A percentile compares a stretch with the other conserved stretches of the same genome.
Conservation (phyloP, 2,113 vertebrate genomes). For the Dromiciops gliroides region DNA sequence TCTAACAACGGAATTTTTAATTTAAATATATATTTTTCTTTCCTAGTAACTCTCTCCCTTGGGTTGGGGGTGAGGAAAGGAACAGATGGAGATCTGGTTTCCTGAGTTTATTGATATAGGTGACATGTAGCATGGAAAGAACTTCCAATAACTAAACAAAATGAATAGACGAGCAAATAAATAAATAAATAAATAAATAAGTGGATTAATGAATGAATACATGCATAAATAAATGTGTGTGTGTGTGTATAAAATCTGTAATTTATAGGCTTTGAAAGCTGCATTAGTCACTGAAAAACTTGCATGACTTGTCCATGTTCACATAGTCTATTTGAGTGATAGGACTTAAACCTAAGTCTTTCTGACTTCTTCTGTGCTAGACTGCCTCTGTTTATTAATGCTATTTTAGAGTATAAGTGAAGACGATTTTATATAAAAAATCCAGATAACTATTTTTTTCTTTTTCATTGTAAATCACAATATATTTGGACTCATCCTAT, state of each 20-base stretch:
- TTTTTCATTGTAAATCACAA: background rate
- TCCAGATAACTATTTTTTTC: background rate
- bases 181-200: too few relatives aligned
- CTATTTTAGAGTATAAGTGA: too few relatives aligned
- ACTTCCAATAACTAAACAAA: too few relatives aligned
- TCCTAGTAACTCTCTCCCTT: background rate
- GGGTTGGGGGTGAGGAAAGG: too few relatives aligned
- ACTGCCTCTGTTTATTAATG: background rate
- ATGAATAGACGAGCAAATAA: too few relatives aligned
- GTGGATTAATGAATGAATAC: too few relatives aligned
- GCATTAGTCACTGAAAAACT: background rate
- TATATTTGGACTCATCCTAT: background rate
- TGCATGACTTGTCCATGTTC: background rate
- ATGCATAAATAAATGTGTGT: too few relatives aligned
- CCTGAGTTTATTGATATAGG: background rate
- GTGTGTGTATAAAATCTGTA: background rate
- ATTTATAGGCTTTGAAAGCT: background rate
- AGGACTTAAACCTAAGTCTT: background rate
- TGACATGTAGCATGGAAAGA: background rate
- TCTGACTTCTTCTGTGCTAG: background rate
- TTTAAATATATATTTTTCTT: background rate
- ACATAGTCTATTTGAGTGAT: background rate
- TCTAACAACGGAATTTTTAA: background rate
- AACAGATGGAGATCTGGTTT: background rate
- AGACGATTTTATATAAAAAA: fast-evolving